Conservation (phyloP, 1,140 invertebrate species). For the Trichogramma pretiosum region DNA sequence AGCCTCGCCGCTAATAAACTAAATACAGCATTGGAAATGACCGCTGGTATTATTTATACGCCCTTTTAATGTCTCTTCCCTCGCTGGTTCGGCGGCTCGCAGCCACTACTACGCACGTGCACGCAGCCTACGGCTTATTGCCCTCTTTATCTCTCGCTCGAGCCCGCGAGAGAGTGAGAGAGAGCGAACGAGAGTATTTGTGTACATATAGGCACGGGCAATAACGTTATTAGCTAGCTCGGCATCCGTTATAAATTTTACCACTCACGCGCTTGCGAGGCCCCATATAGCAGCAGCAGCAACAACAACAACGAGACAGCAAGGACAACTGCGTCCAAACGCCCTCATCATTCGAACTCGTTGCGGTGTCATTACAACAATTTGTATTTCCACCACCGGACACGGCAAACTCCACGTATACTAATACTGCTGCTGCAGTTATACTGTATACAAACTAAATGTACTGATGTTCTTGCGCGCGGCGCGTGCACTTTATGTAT, state of each 20-base stretch:
- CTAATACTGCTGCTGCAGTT: too few relatives aligned
- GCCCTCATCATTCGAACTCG: not conserved
- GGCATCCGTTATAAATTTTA: slow-evolving; percentile 40
- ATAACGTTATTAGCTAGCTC: slow-evolving; percentile 43
- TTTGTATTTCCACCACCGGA: slow-evolving; percentile 8
- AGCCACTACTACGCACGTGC: too few relatives aligned
- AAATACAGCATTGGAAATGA: slow-evolving; percentile 42
- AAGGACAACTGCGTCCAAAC: too few relatives aligned
- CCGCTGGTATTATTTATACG: slow-evolving; percentile 40
- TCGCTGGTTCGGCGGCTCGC: too few relatives aligned
- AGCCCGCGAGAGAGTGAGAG: slow-evolving; percentile 14
- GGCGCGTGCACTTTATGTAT: too few relatives aligned
- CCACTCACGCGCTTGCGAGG: too few relatives aligned
- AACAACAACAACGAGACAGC: not conserved
- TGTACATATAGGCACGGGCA: slow-evolving; percentile 41
- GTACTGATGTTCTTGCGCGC: too few relatives aligned
- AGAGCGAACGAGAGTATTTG: not conserved
- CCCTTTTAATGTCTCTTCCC: slow-evolving; percentile 33
- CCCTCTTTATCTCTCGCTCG: not conserved
- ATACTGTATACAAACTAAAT: too few relatives aligned
- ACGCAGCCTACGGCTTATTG: too few relatives aligned
- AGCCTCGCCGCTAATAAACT: slow-evolving; percentile 35
- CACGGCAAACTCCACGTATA: too few relatives aligned
- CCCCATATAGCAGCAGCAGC: slow-evolving; percentile 4
- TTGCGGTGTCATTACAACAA: slow-evolving; percentile 10